Evolutionary conservation across 2,797 vertebrate species (phyloP).

Genomic region (Lacerta viridis): DNA sequence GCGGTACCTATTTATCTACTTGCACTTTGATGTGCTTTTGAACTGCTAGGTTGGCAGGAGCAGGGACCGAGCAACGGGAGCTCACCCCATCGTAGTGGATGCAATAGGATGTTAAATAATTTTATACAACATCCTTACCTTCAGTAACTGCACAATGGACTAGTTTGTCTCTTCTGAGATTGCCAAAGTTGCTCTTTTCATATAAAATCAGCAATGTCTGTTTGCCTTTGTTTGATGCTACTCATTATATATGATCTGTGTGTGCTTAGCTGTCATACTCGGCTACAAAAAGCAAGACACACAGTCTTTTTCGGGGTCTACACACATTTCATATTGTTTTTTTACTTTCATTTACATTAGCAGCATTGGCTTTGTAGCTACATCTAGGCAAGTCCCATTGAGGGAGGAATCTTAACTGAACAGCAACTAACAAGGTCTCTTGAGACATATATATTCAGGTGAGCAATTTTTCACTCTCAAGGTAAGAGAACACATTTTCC

Average conservation of each 20-base stretch:
- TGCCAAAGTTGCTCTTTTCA: neutral
- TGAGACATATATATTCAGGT: neutral
- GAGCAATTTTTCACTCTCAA: neutral
- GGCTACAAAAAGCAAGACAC: conserved; percentile 29
- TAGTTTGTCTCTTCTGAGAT: conserved; percentile 11
- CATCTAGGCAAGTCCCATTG: neutral
- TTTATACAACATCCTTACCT: accelerated
- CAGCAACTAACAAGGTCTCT: neutral
- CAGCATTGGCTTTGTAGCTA: neutral
- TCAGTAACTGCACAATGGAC: accelerated
- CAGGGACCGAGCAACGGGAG: too few relatives aligned
- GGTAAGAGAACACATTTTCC: neutral
- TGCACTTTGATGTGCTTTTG: too few relatives aligned
- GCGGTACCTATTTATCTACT: too few relatives aligned
- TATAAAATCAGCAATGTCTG: too few relatives aligned
- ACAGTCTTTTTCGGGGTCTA: neutral
- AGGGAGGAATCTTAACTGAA: neutral
- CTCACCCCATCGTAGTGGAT: neutral
- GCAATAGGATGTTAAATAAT: neutral
- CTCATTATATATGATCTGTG: neutral
- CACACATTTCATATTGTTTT: neutral
- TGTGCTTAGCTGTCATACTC: neutral
- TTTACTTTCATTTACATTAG: neutral
- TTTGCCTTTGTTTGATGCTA: neutral
- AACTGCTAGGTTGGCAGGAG: too few relatives aligned